These are phyloP conservation scores for Sebastes wilsoni DNA, from an alignment of 2,797 vertebrate genomes.

Conservation along the genomic window DNA sequence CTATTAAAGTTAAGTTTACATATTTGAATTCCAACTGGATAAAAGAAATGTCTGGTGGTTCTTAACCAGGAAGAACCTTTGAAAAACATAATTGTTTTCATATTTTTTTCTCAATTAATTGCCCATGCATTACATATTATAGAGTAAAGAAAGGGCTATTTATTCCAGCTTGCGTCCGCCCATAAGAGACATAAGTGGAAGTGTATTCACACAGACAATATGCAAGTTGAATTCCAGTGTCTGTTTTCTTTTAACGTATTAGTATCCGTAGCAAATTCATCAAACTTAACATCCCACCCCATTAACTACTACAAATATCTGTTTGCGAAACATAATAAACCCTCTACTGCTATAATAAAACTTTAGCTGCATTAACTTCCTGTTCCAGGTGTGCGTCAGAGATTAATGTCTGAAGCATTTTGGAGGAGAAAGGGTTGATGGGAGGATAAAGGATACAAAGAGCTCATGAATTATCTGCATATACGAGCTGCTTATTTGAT, in stretches of 20 bases:
- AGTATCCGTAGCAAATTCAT: constrained; percentile 2
- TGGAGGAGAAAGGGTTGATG: constrained; percentile 74
- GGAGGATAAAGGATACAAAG: constrained; percentile 75
- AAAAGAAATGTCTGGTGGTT: background rate
- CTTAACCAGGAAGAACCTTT: background rate
- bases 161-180: background rate
- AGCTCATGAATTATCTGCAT: constrained; percentile 79
- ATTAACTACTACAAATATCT: background rate
- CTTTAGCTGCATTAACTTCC: constrained; percentile 48
- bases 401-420: constrained; percentile 76
- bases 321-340: constrained; percentile 33
- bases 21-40: background rate
- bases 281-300: background rate
- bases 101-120: background rate
- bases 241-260: background rate
- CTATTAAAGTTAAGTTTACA: background rate
- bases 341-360: constrained; percentile 41
- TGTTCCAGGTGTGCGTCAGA: constrained; percentile 66
- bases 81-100: background rate
- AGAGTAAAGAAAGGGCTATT: background rate
- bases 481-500: constrained; percentile 80
- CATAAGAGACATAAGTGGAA: background rate
- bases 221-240: background rate
- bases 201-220: background rate
- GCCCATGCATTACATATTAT: background rate